Evolutionary conservation across 2,113 vertebrate genomes (phyloP).

Genomic region (Ursus arctos): DNA sequence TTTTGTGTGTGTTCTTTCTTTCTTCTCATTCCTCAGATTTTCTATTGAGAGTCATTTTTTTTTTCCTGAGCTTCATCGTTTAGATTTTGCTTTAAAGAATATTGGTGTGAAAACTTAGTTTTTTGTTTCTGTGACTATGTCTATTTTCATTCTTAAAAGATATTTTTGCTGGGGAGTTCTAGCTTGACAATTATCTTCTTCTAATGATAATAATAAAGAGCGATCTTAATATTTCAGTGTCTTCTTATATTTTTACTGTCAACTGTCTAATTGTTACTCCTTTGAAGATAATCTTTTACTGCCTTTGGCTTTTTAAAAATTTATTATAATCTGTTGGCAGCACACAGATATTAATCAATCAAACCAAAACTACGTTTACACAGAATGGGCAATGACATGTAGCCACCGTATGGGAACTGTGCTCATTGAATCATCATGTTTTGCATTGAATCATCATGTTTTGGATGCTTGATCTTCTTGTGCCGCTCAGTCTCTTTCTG

Average conservation of each 20-base stretch:
- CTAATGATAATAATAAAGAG: neutral
- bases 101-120: neutral
- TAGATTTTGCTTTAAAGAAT: neutral
- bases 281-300: neutral
- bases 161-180: neutral
- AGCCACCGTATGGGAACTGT: neutral
- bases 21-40: neutral
- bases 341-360: slow-evolving; percentile 64
- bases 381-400: neutral
- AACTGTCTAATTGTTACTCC: slow-evolving; percentile 11
- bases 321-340: slow-evolving; percentile 72
- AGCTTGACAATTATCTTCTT: neutral
- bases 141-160: neutral
- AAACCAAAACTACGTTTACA: slow-evolving; percentile 36
- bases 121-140: neutral
- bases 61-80: neutral
- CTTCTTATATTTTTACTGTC: neutral
- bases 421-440: slow-evolving; percentile 65
- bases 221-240: neutral
- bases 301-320: neutral
- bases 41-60: neutral
- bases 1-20: neutral
- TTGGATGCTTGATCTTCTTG: slow-evolving; percentile 92
- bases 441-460: slow-evolving; percentile 84
- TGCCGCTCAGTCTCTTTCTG: slow-evolving; percentile 95